These are phyloP conservation scores for Dipodomys ordii DNA, from an alignment of 2,113 vertebrate species.

Conservation along the genomic window DNA sequence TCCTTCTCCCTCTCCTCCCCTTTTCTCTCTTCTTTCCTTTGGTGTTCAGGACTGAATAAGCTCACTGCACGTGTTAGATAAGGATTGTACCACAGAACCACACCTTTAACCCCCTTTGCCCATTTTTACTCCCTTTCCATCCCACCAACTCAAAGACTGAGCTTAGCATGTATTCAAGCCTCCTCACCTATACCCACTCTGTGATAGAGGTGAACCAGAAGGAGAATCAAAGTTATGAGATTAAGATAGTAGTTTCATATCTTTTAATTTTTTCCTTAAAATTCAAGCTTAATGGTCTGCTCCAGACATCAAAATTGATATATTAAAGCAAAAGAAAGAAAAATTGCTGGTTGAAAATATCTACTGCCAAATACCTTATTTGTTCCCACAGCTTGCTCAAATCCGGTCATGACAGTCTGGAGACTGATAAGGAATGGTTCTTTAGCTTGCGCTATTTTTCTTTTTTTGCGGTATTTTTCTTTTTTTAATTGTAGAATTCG, in stretches of 20 bases:
- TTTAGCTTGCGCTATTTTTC: background rate
- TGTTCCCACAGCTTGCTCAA: background rate
- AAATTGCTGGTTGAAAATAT: background rate
- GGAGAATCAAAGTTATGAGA: background rate
- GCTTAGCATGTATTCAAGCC: background rate
- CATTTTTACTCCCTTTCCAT: background rate
- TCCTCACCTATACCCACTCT: background rate
- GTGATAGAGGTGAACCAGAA: background rate
- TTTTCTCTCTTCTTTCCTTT: background rate
- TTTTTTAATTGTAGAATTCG: conserved; percentile 33
- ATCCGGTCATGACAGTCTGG: background rate
- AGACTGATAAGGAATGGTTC: background rate
- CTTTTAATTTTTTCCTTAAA: background rate
- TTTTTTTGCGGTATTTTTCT: conserved; percentile 30
- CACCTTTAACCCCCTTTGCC: background rate
- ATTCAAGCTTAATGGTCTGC: background rate
- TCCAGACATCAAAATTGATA: background rate
- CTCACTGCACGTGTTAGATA: background rate
- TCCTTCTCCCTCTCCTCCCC: no score
- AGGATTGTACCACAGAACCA: background rate
- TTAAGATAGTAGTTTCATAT: background rate
- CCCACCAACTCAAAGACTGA: background rate
- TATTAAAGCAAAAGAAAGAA: background rate
- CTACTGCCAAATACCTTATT: background rate
- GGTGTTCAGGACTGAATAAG: background rate